These are phyloP conservation scores for Pyxicephalus adspersus DNA, from an alignment of 2,113 vertebrate species.

Conservation along the genomic window DNA sequence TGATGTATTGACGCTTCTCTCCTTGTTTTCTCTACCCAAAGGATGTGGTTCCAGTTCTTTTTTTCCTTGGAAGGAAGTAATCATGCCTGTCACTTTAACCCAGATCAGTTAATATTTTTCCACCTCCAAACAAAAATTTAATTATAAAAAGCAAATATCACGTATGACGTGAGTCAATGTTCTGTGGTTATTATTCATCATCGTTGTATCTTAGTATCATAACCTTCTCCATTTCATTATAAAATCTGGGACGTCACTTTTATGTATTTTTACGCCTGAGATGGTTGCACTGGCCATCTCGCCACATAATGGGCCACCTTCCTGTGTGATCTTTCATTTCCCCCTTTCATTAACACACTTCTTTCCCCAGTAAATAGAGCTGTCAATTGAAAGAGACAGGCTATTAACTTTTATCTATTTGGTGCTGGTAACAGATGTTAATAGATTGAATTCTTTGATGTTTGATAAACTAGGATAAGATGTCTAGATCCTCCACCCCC, in stretches of 20 bases:
- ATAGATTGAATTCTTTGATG: constrained; percentile 58
- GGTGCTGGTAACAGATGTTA: constrained; percentile 46
- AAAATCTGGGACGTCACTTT: neutral
- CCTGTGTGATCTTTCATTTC: constrained; percentile 47
- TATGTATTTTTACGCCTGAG: constrained; percentile 5
- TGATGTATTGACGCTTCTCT: too few relatives aligned
- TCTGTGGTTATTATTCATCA: too few relatives aligned
- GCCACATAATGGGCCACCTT: constrained; percentile 56
- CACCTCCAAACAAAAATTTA: neutral
- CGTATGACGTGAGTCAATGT: too few relatives aligned
- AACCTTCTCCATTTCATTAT: neutral
- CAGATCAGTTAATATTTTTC: too few relatives aligned
- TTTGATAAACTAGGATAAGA: constrained; percentile 48
- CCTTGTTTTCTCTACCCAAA: too few relatives aligned
- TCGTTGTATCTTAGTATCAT: neutral
- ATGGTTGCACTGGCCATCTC: constrained; percentile 58
- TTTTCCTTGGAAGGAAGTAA: too few relatives aligned
- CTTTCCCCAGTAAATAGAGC: neutral
- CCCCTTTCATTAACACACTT: constrained; percentile 6
- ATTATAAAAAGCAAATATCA: neutral
- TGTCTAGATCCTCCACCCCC: constrained; percentile 48
- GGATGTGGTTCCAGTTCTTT: too few relatives aligned
- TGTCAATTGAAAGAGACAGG: constrained; percentile 4
- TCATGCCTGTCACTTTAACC: too few relatives aligned
- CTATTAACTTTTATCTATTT: constrained; percentile 52